Evolutionary conservation across 2,888 invertebrate species (phyloP).

Genomic region (Xylota segnis): DNA sequence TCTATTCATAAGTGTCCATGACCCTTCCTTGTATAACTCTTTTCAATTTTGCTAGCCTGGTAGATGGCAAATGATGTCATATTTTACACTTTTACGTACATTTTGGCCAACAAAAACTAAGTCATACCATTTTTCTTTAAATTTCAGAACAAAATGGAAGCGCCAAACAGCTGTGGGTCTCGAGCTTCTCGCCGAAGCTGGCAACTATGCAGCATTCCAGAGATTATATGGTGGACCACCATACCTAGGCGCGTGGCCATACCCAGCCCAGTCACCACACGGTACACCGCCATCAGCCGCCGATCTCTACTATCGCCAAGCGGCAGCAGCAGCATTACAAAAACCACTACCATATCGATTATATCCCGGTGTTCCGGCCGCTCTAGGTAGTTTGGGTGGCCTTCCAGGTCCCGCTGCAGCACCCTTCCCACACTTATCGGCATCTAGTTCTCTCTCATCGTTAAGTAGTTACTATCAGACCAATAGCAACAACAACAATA

Average conservation of each 20-base stretch:
- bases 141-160: slow-evolving; percentile 97
- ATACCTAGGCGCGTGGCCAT: slow-evolving; percentile 88
- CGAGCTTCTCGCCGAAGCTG: slow-evolving; percentile 98
- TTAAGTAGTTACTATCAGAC: slow-evolving; percentile 86
- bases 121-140: slow-evolving; percentile 15
- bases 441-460: slow-evolving; percentile 88
- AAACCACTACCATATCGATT: slow-evolving; percentile 92
- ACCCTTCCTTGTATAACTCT: no score
- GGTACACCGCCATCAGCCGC: slow-evolving; percentile 88
- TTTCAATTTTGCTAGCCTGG: no score
- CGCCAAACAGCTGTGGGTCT: slow-evolving; percentile 98
- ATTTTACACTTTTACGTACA: no score
- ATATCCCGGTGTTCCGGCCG: slow-evolving; percentile 84
- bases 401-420: slow-evolving; percentile 83
- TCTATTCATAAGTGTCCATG: no score
- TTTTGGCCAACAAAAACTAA: background rate
- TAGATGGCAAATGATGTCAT: no score
- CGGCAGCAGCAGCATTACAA: slow-evolving; percentile 92
- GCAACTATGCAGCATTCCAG: slow-evolving; percentile 99
- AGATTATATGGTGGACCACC: slow-evolving; percentile 93
- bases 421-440: slow-evolving; percentile 85
- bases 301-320: slow-evolving; percentile 93
- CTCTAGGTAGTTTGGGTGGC: slow-evolving; percentile 80
- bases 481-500: slow-evolving; percentile 66
- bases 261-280: slow-evolving; percentile 87